Evolutionary conservation across 2,113 vertebrate genomes (phyloP).

Genomic region (Pipra filicauda): DNA sequence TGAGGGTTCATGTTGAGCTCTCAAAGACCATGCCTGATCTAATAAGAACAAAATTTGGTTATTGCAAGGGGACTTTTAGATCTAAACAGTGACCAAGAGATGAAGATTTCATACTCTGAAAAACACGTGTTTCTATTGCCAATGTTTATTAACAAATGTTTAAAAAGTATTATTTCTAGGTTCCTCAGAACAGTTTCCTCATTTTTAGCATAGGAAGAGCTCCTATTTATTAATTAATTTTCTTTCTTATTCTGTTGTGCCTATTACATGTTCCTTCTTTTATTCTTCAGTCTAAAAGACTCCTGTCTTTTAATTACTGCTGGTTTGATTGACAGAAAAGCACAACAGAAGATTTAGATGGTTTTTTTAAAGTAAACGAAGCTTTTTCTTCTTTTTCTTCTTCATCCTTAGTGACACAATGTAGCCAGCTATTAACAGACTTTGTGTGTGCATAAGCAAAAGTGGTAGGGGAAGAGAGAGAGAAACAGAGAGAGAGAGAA

Average conservation of each 20-base stretch:
- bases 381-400: background rate
- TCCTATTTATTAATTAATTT: slow-evolving; percentile 52
- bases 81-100: background rate
- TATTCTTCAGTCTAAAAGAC: background rate
- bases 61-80: background rate
- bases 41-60: background rate
- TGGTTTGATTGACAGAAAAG: slow-evolving; percentile 61
- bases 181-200: background rate
- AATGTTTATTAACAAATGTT: background rate
- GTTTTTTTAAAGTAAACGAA: background rate
- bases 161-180: background rate
- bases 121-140: background rate
- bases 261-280: background rate
- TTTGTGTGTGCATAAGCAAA: background rate
- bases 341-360: background rate
- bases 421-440: slow-evolving; percentile 29
- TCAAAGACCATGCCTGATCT: background rate
- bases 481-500: background rate
- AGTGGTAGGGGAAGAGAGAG: background rate
- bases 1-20: background rate
- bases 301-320: slow-evolving; percentile 64
- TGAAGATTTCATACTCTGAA: background rate
- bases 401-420: slow-evolving; percentile 34
- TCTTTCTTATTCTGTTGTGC: slow-evolving; percentile 1
- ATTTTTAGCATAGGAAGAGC: background rate